Evolutionary conservation across 2,113 vertebrate genomes (phyloP), one percentile per base, ranked within the genome.

Genomic region (Prunella himalayana): DNA sequence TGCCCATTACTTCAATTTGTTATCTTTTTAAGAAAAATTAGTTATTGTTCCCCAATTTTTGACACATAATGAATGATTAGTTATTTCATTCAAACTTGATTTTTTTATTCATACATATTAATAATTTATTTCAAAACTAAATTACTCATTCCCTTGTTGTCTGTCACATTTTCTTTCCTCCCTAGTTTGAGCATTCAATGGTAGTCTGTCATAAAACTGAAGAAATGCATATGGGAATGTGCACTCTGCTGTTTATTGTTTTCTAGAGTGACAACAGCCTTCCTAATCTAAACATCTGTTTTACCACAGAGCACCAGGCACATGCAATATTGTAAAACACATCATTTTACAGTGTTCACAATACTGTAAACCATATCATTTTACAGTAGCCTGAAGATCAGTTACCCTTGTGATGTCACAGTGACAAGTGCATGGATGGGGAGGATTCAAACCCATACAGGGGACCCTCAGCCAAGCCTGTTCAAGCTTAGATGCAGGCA

Each of bases 221-320:
- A 68, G 4, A 10, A 72, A 42, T 6, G 5, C 6, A 8, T 4
- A 21, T 0, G 3, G 44, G 31, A 77, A 77, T 3, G 9, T 18
- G 11, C 14, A 47, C 16, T 81, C 51, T 27, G 22, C 22, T 54
- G 19, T 57, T 63, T 44, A 10, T 20, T 27, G 2, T 68, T 72
- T 69, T 81, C 45, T 54, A 21, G 44, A 30, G 5, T 28, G 3
- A 81, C 28, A 69, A 56, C 9, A 60, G 11, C 39, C 18, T n/a
- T 59, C 19, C 24, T 57, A 39, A 61, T 11, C 24, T 30, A 39
- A 75, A 49, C 28, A 68, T 21, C 30, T 35, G 22, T 28, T 86
- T 68, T 63, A 13, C 17, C 24, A 37, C 4, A 31, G 8, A 61
- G 15, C 24, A 49, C 19, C 79, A 35, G 13, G 60, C 1, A 6